Base-by-base conservation (phyloP, 2,888 invertebrate species). In the Lutraria lutraria region DNA sequence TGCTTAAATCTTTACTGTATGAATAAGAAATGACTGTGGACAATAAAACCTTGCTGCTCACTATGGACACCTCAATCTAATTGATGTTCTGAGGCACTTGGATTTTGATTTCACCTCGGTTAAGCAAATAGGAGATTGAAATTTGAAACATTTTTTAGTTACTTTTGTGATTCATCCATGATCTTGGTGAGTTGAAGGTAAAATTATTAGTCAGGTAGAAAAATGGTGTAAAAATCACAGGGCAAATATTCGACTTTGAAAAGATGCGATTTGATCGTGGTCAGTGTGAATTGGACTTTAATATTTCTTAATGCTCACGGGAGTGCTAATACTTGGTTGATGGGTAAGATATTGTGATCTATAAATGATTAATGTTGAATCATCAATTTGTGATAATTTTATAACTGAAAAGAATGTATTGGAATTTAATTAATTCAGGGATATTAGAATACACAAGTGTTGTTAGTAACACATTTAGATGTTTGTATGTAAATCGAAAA, bases 21-120 rank as follows among this genome's bases (percentile, higher is more conserved):
- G 19, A 76, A 76, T 76, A 76, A 76, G 25, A 76, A 76, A 76
- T 76, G 76, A 76, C 76, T 76, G 19, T 34, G 76, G 34, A 34
- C 76, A 76, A 76, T 76, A 76, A 76, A 76, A 34, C 0, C 0
- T 19, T 31, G 16, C 34, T 16, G 76, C 19, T 76, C 76, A 76
- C 31, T 76, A 76, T 76, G 76, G 29, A 31, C 25, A 6, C 31
- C 16, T 76, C 34, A 31, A 31, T 76, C 34, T 31, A 76, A 76
- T 76, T 76, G 34, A 4, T 34, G 19, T 31, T 76, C 21, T 1
- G 25, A 34, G 76, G 76, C 19, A 31, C 25, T 68, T 68, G 63
- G 63, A 68, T 25, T 76, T 76, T 31, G 76, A 31, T 25, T 76
- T 76, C 76, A 76, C 34, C 76, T 34, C 29, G 76, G 76, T 76